Base-by-base conservation (phyloP, 2,113 vertebrate species). In the Triplophysa rosa region DNA sequence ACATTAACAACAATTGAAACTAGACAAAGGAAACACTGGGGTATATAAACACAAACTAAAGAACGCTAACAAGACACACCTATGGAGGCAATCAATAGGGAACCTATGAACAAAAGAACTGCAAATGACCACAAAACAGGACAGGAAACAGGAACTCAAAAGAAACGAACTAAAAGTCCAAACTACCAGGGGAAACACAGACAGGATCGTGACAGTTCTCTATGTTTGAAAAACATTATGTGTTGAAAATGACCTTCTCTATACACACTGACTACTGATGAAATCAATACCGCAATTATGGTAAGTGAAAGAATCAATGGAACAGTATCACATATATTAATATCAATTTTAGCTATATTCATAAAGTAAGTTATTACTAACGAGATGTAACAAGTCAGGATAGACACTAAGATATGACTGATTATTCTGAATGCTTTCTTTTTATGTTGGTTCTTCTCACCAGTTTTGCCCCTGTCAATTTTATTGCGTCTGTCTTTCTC, bases 181-280 rank as follows among this genome's bases (percentile, higher is more conserved):
- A 29, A 29, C 26, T 29, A 29, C 26, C 26, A 2, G 3, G 26
- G 26, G 26, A 29, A 29, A 29, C 26, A 29, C 26, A 29, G 26
- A 29, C 2, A 29, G 26, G 26, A 29, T 29, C 3, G 26, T 29
- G 26, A 29, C 12, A 17, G 12, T 14, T 52, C 14, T 12, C 14
- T 4, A 52, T 1, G 14, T 14, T 52, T 52, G 13, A 52, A 49
- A 63, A 74, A 21, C 71, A 26, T 64, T 16, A 37, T 37, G 45
- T 14, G n/a, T 59, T 58, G 69, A 1, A 74, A 24, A 13, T 79
- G 13, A 37, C 42, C 42, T 54, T 79, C 42, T 7, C 49, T 68
- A 14, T 79, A 74, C n/a, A 79, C 61, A n/a, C 72, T 79, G 21
- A 74, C 4, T 23, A 83, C 16, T 29, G 69, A 63, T 13, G 42